These are phyloP conservation scores for Rhea americana DNA, from an alignment of 2,113 vertebrate genomes.

Conservation along the genomic window DNA sequence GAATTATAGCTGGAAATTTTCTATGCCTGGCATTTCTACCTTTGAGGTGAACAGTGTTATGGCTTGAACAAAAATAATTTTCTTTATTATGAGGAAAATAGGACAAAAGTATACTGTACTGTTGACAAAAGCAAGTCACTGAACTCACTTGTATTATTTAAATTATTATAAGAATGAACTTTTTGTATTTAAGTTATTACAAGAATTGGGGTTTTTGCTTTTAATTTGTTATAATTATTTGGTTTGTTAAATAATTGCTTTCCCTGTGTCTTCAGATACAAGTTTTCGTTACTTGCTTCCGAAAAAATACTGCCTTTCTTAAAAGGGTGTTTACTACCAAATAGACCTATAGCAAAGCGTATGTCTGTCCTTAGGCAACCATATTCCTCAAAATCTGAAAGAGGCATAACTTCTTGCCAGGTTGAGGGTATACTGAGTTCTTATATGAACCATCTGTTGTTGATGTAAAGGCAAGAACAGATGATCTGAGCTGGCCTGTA, in stretches of 20 bases:
- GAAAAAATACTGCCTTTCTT: constrained; percentile 21
- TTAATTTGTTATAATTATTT: background rate
- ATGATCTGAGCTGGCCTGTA: constrained; percentile 15
- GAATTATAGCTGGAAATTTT: constrained; percentile 23
- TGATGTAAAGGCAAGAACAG: constrained; percentile 14
- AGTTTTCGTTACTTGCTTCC: constrained; percentile 49
- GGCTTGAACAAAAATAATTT: background rate
- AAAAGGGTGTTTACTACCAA: constrained; percentile 46
- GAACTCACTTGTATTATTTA: background rate
- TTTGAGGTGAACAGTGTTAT: constrained; percentile 1
- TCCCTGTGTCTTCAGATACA: background rate
- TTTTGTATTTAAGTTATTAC: background rate
- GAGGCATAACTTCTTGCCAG: background rate
- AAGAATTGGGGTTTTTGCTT: background rate
- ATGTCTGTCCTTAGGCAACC: constrained; percentile 57
- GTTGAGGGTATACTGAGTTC: background rate
- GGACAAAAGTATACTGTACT: background rate
- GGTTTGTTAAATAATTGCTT: background rate
- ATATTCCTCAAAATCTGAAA: constrained; percentile 42
- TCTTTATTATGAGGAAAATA: background rate
- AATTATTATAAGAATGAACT: background rate
- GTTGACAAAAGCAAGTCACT: background rate
- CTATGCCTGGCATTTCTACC: background rate
- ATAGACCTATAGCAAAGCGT: constrained; percentile 10
- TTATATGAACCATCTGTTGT: constrained; percentile 51